Evolutionary conservation across 1,140 invertebrate species (phyloP).

Genomic region (Batillaria attramentaria): DNA sequence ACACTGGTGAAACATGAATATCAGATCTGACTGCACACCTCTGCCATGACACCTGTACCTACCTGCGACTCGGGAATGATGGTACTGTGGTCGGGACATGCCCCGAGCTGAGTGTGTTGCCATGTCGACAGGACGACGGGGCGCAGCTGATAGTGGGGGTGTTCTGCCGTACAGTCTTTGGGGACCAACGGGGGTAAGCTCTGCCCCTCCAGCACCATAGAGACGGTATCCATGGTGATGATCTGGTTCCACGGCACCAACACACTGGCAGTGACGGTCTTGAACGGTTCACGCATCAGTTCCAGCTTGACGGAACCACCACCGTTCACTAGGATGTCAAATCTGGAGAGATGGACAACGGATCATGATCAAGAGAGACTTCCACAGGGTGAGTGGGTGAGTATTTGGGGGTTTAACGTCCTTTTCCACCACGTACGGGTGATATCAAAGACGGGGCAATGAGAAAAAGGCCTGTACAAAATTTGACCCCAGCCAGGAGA

Average conservation of each 20-base stretch:
- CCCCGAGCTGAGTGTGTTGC: slow-evolving; percentile 94
- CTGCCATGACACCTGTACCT: background rate
- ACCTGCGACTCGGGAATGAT: slow-evolving; percentile 95
- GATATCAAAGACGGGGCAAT: no score
- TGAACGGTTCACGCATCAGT: slow-evolving; percentile 94
- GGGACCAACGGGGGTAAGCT: slow-evolving; percentile 72
- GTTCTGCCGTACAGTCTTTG: slow-evolving; percentile 81
- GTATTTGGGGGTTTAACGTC: no score
- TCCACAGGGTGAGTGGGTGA: no score
- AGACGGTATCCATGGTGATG: slow-evolving; percentile 71
- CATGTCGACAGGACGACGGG: slow-evolving; percentile 95
- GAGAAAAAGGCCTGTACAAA: no score
- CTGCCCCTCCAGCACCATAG: slow-evolving; percentile 83
- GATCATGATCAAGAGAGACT: no score
- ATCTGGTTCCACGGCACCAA: slow-evolving; percentile 97
- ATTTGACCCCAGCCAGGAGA: no score
- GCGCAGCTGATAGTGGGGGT: slow-evolving; percentile 95
- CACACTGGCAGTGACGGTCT: slow-evolving; percentile 89
- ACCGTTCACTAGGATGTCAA: slow-evolving; percentile 97
- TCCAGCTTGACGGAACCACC: slow-evolving; percentile 95
- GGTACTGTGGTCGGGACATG: slow-evolving; percentile 88
- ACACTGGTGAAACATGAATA: no score
- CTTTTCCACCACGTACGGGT: no score
- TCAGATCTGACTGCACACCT: no score
- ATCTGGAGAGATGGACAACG: slow-evolving; percentile 81